Evolutionary conservation across 2,797 vertebrate species (phyloP).

Genomic region (Cirrhinus molitorella): DNA sequence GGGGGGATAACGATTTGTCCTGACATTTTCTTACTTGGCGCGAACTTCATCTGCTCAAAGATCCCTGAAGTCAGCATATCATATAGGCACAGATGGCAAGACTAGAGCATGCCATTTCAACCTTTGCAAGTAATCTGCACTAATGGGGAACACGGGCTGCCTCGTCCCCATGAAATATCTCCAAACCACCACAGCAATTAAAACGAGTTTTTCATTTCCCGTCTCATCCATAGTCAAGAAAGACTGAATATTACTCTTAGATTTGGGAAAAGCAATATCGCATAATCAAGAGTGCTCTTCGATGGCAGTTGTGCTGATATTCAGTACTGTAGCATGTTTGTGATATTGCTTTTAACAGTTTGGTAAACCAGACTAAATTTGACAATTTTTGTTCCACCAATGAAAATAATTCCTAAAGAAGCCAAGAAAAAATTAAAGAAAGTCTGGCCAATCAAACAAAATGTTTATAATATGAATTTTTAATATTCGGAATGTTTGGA

Average conservation of each 20-base stretch:
- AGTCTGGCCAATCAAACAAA: background rate
- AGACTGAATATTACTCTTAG: slow-evolving; percentile 1
- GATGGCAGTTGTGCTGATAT: background rate
- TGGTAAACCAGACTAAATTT: background rate
- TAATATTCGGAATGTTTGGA: background rate
- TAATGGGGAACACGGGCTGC: slow-evolving; percentile 67
- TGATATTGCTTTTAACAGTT: slow-evolving; percentile 20
- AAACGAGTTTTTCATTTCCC: slow-evolving; percentile 34
- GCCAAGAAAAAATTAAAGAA: background rate
- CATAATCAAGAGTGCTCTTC: background rate
- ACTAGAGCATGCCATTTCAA: slow-evolving; percentile 74
- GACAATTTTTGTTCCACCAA: background rate
- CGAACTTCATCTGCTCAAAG: slow-evolving; percentile 82
- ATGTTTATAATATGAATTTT: background rate
- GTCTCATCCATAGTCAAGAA: slow-evolving; percentile 18
- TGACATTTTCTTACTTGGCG: slow-evolving; percentile 81
- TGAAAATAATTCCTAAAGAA: background rate
- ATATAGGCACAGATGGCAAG: slow-evolving; percentile 75
- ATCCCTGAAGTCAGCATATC: slow-evolving; percentile 78
- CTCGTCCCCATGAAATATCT: slow-evolving; percentile 40
- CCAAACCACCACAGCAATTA: slow-evolving; percentile 42
- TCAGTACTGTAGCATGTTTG: background rate
- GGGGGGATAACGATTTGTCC: slow-evolving; percentile 78
- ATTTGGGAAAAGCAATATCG: slow-evolving; percentile 10
- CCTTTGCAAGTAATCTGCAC: slow-evolving; percentile 80